phyloP scores from a whole-genome alignment of 2,113 vertebrate genomes.

The Vulpes ferrilata region DNA sequence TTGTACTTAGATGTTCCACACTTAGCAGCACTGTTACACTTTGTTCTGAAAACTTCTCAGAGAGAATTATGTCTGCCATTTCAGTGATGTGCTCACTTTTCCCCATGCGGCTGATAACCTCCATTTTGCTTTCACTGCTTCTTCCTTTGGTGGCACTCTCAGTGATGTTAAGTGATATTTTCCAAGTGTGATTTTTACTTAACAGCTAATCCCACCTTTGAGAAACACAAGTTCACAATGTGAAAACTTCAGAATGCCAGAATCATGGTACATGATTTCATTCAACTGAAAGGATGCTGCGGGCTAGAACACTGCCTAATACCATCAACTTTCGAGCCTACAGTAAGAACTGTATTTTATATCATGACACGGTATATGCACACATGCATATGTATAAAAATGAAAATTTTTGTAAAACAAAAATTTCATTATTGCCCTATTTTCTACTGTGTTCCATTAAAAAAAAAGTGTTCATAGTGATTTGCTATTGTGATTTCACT shows the following conservation, averaged over 20 bases:
- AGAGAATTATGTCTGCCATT: not conserved
- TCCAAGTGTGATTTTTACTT: constrained; percentile 28
- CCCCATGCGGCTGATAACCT: not conserved
- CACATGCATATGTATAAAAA: not conserved
- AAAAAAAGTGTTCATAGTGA: not conserved
- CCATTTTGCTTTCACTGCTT: constrained; percentile 2
- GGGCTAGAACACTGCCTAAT: not conserved
- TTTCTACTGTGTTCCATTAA: constrained; percentile 13
- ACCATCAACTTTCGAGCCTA: not conserved
- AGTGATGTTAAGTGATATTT: not conserved
- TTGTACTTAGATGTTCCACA: no score
- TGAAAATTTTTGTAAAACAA: not conserved
- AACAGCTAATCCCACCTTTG: not conserved
- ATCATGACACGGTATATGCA: not conserved
- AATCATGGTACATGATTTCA: not conserved
- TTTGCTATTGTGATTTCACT: not conserved
- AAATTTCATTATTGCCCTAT: constrained; percentile 26
- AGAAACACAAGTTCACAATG: constrained; percentile 18
- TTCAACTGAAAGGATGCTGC: not conserved
- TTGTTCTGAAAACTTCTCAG: not conserved
- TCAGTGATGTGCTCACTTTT: not conserved
- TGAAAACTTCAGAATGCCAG: not conserved
- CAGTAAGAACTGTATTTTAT: not conserved
- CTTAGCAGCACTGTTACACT: not conserved
- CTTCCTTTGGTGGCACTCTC: not conserved